Evolutionary conservation across 1,140 invertebrate species (phyloP).

Genomic region (Aphelinus certus): DNA sequence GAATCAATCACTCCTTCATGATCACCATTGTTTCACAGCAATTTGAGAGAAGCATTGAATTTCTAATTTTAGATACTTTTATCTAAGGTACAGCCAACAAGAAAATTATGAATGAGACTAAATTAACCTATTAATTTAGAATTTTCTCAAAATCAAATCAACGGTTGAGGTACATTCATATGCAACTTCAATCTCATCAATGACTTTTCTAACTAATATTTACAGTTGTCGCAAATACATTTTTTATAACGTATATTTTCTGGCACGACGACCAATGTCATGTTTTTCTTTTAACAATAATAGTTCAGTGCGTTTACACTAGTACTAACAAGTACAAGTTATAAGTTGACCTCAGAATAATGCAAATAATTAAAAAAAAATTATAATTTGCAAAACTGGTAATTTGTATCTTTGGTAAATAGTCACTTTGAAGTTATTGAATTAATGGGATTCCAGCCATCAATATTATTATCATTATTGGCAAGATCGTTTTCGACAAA

Average conservation of each 20-base stretch:
- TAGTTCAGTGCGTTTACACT: constrained; percentile 7
- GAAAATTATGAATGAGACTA: not conserved
- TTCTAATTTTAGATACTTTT: constrained; percentile 4
- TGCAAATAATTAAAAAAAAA: constrained; percentile 1
- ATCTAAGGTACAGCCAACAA: constrained; percentile 12
- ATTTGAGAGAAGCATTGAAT: constrained; percentile 11
- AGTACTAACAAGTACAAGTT: constrained; percentile 22
- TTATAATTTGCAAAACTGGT: not conserved
- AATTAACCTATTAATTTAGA: not conserved
- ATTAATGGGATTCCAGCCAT: constrained; percentile 23
- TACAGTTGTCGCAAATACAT: constrained; percentile 24
- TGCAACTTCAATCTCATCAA: constrained; percentile 4
- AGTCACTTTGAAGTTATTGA: constrained; percentile 18
- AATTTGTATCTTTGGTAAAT: constrained; percentile 34
- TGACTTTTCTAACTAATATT: constrained; percentile 38
- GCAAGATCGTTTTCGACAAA: constrained; percentile 31
- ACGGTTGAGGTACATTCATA: not conserved
- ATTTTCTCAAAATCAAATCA: not conserved
- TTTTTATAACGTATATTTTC: constrained; percentile 8
- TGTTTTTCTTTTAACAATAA: constrained; percentile 29
- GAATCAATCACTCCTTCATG: not conserved
- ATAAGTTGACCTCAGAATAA: not conserved
- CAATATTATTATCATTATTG: constrained; percentile 11
- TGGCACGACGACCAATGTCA: constrained; percentile 8
- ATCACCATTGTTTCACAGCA: constrained; percentile 31